phyloP scores from a whole-genome alignment of 2,113 vertebrate genomes.

The Ceratotherium simum region DNA sequence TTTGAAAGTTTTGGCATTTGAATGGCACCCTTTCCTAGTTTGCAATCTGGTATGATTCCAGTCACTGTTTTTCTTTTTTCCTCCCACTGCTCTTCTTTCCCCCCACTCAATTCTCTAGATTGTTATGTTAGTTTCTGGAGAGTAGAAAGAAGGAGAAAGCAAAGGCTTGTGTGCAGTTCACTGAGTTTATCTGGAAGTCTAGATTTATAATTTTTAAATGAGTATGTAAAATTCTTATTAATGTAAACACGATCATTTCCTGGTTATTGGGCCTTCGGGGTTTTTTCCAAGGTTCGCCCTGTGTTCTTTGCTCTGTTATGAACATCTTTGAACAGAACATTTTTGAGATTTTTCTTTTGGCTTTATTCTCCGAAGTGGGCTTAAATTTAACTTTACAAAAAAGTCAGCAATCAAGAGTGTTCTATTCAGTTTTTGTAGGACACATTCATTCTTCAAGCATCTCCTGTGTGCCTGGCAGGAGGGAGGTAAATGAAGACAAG shows the following conservation, averaged over 20 bases:
- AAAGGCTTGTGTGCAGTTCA: not conserved
- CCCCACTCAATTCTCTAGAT: not conserved
- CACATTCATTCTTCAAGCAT: not conserved
- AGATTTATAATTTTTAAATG: not conserved
- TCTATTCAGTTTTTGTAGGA: not conserved
- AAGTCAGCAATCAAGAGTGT: not conserved
- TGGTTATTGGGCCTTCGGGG: conserved; percentile 31
- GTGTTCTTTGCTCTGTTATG: conserved; percentile 37
- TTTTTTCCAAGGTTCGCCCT: conserved; percentile 31
- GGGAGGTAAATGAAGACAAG: not conserved
- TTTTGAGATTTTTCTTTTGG: conserved; percentile 40
- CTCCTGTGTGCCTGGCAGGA: not conserved
- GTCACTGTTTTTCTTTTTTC: not conserved
- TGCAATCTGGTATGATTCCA: not conserved
- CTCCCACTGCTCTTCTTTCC: not conserved
- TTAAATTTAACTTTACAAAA: not conserved
- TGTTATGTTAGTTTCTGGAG: not conserved
- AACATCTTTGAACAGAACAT: conserved; percentile 45
- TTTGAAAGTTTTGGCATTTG: not conserved
- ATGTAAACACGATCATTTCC: not conserved
- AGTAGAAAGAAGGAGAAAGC: not conserved
- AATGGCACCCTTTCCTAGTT: not conserved
- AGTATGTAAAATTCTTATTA: not conserved
- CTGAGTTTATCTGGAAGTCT: not conserved
- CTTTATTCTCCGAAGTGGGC: not conserved